Evolutionary conservation across 1,140 invertebrate species (phyloP), one percentile per base, ranked within the genome.

Genomic region (Dendroctonus valens): DNA sequence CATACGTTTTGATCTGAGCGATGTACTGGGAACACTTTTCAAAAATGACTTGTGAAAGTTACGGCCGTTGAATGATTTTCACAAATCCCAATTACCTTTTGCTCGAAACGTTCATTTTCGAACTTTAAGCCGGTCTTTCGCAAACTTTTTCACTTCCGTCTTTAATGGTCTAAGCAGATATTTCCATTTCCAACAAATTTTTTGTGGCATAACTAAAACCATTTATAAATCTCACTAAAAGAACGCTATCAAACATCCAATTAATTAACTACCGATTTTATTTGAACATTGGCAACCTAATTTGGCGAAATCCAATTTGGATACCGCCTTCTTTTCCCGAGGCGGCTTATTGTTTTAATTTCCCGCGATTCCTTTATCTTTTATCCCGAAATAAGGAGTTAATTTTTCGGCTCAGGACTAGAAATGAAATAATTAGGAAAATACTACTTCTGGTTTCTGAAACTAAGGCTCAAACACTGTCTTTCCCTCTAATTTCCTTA

Each of bases 221-320:
- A 26, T 58, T 58, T 11, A 11, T 44, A 15, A 58, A 40, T 60
- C 40, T 52, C 39, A 39, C 42, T 52, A 41, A 61, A 61, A 38
- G 12, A 15, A 41, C 38, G 48, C 49, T 50, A 61, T 61, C 52
- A 51, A 61, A 59, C 38, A 44, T 49, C 50, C 50, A 59, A 59
- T 59, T 59, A 59, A 59, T 59, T 48, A 59, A 59, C 50, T 49
- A 59, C 58, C 58, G 44, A 59, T 59, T 59, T 59, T 14, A 44
- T 41, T 49, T 59, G 48, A 49, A 59, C 8, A 59, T 26, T 39
- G 15, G 44, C 40, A 59, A 49, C 44, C 44, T 48, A 59, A 59
- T 59, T 59, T 59, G 37, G 44, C 7, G 39, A 49, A 50, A 54
- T 54, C 52, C 52, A 54, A 59, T 49, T 48, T 59, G 44, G 46